Conservation (phyloP, 35 echinoderm and acorn worm species). For the Lytechinus pictus region DNA sequence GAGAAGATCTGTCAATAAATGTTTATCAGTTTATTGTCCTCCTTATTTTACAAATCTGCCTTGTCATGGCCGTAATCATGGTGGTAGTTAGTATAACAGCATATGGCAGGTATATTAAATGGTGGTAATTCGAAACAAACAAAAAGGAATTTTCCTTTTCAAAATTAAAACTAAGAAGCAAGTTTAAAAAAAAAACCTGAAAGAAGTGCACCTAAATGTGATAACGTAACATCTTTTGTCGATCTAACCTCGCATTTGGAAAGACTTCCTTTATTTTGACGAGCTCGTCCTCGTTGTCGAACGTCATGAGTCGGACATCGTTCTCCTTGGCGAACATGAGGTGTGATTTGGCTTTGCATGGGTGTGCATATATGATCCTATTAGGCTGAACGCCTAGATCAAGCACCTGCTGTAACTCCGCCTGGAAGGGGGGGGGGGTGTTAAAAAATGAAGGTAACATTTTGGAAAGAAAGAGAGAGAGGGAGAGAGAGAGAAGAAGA, state of each 20-base stretch:
- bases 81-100: too few species aligned
- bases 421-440: conserved; percentile 32
- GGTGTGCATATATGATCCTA: conserved; percentile 87
- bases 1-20: too few species aligned
- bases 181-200: too few species aligned
- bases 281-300: conserved; percentile 87
- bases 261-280: conserved; percentile 70
- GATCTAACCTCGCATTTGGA: conserved; percentile 64
- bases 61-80: too few species aligned
- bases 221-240: too few species aligned
- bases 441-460: background rate
- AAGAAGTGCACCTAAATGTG: too few species aligned
- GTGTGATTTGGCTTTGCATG: conserved; percentile 90
- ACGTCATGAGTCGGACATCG: conserved; percentile 79
- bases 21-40: too few species aligned
- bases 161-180: too few species aligned
- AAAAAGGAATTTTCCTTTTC: too few species aligned
- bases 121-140: too few species aligned
- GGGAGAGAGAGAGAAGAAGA: background rate
- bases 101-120: too few species aligned
- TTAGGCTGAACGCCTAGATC: conserved; percentile 69
- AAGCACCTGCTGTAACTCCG: conserved; percentile 65
- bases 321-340: conserved; percentile 61
- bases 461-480: background rate
- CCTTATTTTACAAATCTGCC: too few species aligned